phyloP scores from a whole-genome alignment of 2,888 invertebrate species.

The Steinernema hermaphroditum region DNA sequence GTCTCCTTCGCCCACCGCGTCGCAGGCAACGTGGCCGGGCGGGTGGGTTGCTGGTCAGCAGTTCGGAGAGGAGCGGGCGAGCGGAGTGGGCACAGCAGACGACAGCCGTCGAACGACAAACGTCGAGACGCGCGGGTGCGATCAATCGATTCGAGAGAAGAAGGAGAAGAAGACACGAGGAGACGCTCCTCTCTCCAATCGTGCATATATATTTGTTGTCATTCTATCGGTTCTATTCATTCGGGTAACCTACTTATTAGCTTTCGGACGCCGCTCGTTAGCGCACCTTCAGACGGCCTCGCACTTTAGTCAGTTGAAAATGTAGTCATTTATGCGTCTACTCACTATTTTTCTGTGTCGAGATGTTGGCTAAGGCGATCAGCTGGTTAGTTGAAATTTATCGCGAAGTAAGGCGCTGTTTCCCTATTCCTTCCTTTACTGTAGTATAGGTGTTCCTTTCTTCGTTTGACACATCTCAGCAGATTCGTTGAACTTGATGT shows the following conservation, averaged over 20 bases:
- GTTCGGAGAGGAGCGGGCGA: background rate
- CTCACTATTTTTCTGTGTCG: background rate
- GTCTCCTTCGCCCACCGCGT: no score
- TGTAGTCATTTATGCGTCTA: background rate
- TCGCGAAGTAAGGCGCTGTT: background rate
- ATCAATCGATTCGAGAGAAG: conserved; percentile 1
- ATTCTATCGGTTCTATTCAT: conserved; percentile 4
- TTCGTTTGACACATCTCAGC: background rate
- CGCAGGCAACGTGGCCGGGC: no score
- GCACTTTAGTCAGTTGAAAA: no score
- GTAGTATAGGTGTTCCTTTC: background rate
- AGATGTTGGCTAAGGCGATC: background rate
- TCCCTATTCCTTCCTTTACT: background rate
- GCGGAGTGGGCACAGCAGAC: background rate
- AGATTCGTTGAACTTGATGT: no score
- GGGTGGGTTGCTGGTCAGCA: no score
- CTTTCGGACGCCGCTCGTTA: background rate
- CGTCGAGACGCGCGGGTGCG: conserved; percentile 10
- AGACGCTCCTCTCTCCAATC: background rate
- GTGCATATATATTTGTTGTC: background rate
- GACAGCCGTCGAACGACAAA: conserved; percentile 5
- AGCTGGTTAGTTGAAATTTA: background rate
- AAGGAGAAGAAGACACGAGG: background rate
- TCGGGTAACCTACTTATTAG: background rate
- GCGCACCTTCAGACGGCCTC: background rate